phyloP scores from a whole-genome alignment of 1,140 invertebrate genomes.

The Cyclargus thomasi region DNA sequence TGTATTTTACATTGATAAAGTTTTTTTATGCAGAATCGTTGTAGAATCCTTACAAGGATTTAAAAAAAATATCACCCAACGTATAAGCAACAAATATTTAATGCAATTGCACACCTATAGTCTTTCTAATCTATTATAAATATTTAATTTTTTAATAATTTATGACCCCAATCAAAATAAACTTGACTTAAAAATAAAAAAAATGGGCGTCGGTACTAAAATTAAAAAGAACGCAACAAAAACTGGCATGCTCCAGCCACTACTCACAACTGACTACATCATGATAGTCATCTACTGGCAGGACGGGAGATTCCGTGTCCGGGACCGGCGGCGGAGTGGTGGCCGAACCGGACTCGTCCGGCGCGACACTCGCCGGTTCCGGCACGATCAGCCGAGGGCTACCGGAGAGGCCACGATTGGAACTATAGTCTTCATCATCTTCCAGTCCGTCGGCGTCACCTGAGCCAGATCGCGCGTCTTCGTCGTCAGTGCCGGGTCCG shows the following conservation, averaged over 20 bases:
- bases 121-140: too few species aligned
- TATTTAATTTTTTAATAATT: too few species aligned
- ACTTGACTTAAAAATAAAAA: background rate
- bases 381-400: background rate
- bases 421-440: slow-evolving; percentile 57
- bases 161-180: too few species aligned
- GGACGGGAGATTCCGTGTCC: slow-evolving; percentile 38
- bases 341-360: slow-evolving; percentile 22
- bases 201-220: slow-evolving; percentile 23
- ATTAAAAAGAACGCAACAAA: slow-evolving; percentile 56
- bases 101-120: too few species aligned
- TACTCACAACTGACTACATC: slow-evolving; percentile 71
- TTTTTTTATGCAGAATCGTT: too few species aligned
- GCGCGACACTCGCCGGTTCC: background rate
- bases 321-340: slow-evolving; percentile 30
- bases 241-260: slow-evolving; percentile 70
- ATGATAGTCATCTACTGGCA: slow-evolving; percentile 42
- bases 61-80: too few species aligned
- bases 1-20: too few species aligned
- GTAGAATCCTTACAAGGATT: too few species aligned
- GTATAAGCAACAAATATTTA: background rate
- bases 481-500: slow-evolving; percentile 70
- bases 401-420: background rate
- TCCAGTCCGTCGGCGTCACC: slow-evolving; percentile 51
- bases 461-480: slow-evolving; percentile 62